Conservation (phyloP, 2,113 vertebrate species). For the Sceloporus undulatus region DNA sequence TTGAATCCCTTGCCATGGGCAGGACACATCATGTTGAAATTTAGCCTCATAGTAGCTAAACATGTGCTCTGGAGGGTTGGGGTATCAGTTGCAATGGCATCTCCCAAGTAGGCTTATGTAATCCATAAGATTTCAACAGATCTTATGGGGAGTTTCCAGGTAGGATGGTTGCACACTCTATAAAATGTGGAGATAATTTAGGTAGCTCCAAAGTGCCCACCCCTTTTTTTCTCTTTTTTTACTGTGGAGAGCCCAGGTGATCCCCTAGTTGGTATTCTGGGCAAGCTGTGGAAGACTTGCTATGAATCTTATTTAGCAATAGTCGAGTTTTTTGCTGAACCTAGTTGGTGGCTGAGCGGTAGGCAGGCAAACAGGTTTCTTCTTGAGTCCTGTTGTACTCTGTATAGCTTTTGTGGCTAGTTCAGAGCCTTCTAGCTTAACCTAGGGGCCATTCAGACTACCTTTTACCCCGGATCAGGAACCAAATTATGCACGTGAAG, state of each 20-base stretch:
- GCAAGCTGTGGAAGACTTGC: background rate
- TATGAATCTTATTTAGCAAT: background rate
- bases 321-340: background rate
- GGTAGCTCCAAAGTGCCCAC: background rate
- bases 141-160: background rate
- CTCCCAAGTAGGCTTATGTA: background rate
- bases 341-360: background rate
- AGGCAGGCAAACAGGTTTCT: background rate
- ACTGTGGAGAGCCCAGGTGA: background rate
- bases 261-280: background rate
- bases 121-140: background rate
- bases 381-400: background rate
- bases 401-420: background rate
- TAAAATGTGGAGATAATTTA: background rate
- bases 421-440: background rate
- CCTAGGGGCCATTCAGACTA: no score
- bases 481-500: no score
- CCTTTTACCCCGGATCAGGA: no score
- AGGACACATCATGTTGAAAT: background rate
- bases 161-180: background rate
- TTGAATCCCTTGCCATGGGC: background rate
- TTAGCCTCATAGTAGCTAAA: background rate
- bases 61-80: background rate
- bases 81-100: background rate
- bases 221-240: background rate